phyloP scores from a whole-genome alignment of 2,113 vertebrate genomes.

The Paracanthobrama guichenoti region DNA sequence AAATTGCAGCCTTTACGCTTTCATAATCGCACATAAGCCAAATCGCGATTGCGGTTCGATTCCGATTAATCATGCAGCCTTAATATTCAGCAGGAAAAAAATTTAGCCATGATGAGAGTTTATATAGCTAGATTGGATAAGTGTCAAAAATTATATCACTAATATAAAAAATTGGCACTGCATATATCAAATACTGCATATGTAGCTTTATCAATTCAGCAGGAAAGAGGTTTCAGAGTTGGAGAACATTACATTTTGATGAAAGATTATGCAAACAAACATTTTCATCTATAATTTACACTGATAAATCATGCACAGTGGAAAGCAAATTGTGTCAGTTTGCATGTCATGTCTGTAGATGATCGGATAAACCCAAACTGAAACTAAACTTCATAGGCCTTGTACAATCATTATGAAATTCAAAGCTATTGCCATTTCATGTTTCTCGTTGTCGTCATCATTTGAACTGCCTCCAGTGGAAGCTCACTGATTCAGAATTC shows the following conservation, averaged over 20 bases:
- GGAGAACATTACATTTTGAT: background rate
- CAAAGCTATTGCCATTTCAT: background rate
- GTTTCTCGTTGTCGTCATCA: constrained; percentile 8
- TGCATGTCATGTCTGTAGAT: background rate
- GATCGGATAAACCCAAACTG: background rate
- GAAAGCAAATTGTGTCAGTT: background rate
- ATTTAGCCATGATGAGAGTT: background rate
- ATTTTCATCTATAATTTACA: background rate
- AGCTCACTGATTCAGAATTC: background rate
- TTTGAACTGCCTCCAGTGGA: constrained; percentile 25
- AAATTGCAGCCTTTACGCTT: too few relatives aligned
- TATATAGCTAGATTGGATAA: background rate
- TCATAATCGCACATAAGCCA: too few relatives aligned
- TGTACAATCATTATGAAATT: constrained; percentile 17
- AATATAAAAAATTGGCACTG: background rate
- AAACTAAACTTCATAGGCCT: background rate
- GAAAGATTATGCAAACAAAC: background rate
- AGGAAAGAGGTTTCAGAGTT: background rate
- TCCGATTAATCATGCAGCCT: too few relatives aligned
- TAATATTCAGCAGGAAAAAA: background rate
- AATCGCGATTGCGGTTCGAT: too few relatives aligned
- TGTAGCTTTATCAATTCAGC: background rate
- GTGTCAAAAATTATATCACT: background rate
- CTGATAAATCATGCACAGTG: background rate
- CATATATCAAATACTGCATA: background rate